Base-by-base conservation (phyloP, 2,113 vertebrate species). In the Leuciscus idus region DNA sequence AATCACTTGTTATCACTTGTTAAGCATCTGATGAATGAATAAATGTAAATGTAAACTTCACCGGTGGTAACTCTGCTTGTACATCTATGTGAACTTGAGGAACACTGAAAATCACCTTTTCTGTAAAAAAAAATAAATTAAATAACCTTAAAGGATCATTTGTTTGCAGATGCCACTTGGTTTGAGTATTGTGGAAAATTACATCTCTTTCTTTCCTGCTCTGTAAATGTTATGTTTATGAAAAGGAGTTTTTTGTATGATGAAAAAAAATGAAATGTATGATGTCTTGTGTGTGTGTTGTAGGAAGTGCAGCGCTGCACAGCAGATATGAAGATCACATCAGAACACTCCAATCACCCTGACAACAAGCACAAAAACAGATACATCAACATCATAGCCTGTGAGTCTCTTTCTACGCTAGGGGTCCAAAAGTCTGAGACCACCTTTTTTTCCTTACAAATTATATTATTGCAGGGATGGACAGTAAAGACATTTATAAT, bases 321-420 rank as follows among this genome's bases (percentile, higher is more conserved):
- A 0, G 95, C 95, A 0, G 97, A 98, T 91, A 96, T 98, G 97
- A 97, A 96, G 94, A 97, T 98, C 93, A 98, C 97, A 12, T 96
- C 96, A 19, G 97, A 98, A 90, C 97, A 97, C 92, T 98, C 97
- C 93, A 97, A 97, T 91, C 97, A 98, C 82, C 97, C 96, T 0
- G 97, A 97, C 91, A 98, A 97, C 95, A 98, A 97, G 96, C 96
- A 98, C 96, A 98, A 98, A 93, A 98, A 97, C 96, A 94, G 97
- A 96, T 98, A 98, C 91, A 97, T 98, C 94, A 98, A 98, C 95
- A 98, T 98, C 90, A 94, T 97, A 85, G 97, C 97, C 88, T 98
- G 97, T 98, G 92, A 96, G 96, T 62, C 79, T 36, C 33, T 33
- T 33, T 33, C 33, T 55, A 55, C 6, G 17, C 1, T 17, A 36